Evolutionary conservation across 2,888 invertebrate species (phyloP).

Genomic region (Lapara coniferarum): DNA sequence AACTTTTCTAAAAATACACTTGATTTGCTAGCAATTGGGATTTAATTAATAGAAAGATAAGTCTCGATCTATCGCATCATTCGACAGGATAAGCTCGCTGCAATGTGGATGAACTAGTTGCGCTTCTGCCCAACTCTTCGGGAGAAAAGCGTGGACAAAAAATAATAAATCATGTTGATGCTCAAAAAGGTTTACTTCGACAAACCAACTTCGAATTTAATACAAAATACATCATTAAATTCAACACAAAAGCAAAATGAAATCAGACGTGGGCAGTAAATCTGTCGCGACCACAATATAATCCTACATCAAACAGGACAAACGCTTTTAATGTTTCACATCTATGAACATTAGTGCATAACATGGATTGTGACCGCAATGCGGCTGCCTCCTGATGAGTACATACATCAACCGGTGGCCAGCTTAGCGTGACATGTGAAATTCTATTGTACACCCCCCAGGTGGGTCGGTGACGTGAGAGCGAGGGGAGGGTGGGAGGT

Average conservation of each 20-base stretch:
- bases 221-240: neutral
- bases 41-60: no score
- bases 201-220: neutral
- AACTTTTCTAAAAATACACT: no score
- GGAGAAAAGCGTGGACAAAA: no score
- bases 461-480: neutral
- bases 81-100: no score
- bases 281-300: constrained; percentile 2
- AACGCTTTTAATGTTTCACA: constrained; percentile 36
- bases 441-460: constrained; percentile 32
- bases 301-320: constrained; percentile 13
- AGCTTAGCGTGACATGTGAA: constrained; percentile 38
- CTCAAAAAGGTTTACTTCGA: neutral
- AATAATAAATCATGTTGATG: no score
- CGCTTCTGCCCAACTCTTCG: no score
- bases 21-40: no score
- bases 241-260: neutral
- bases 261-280: constrained; percentile 3
- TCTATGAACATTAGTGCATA: constrained; percentile 42
- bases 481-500: constrained; percentile 31
- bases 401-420: constrained; percentile 42
- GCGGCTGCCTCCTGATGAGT: constrained; percentile 41
- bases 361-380: constrained; percentile 38
- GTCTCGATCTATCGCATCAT: no score
- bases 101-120: no score